Evolutionary conservation across 2,797 vertebrate genomes (phyloP).

Genomic region (Ctenopoma kingsleyae): DNA sequence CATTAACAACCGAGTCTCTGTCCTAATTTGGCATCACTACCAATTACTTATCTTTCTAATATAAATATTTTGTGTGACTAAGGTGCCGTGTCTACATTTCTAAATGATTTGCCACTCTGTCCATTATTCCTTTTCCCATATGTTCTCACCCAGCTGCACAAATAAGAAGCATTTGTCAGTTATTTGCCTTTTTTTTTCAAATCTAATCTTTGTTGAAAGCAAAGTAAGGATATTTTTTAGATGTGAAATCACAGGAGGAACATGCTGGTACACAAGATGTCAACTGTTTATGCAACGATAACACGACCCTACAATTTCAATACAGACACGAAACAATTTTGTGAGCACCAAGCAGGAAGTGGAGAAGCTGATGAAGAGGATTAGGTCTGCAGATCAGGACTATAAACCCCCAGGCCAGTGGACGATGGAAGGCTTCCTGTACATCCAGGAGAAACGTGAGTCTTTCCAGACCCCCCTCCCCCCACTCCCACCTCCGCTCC

Average conservation of each 20-base stretch:
- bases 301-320: slow-evolving; percentile 26
- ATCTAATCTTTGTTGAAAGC: slow-evolving; percentile 5
- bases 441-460: slow-evolving; percentile 98
- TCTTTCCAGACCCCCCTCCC: slow-evolving; percentile 46
- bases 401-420: slow-evolving; percentile 95
- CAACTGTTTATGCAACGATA: slow-evolving; percentile 19
- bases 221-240: slow-evolving; percentile 7
- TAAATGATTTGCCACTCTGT: slow-evolving; percentile 9
- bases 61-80: slow-evolving; percentile 1
- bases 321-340: slow-evolving; percentile 97
- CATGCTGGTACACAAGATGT: neutral
- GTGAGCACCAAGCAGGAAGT: slow-evolving; percentile 98
- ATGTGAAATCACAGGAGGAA: slow-evolving; percentile 10
- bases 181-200: slow-evolving; percentile 12
- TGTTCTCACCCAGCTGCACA: slow-evolving; percentile 20
- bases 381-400: slow-evolving; percentile 94
- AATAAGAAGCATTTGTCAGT: slow-evolving; percentile 18
- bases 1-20: neutral
- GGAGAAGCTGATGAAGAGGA: slow-evolving; percentile 96
- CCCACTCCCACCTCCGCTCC: slow-evolving; percentile 2
- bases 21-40: slow-evolving; percentile 14
- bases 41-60: neutral
- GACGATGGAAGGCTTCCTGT: slow-evolving; percentile 98
- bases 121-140: slow-evolving; percentile 17
- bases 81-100: slow-evolving; percentile 20